Percentiles rank a stretch among this genome's conserved stretches.
Evolutionary conservation across 2,113 vertebrate genomes (phyloP).

Genomic region (Patagioenas fasciata): DNA sequence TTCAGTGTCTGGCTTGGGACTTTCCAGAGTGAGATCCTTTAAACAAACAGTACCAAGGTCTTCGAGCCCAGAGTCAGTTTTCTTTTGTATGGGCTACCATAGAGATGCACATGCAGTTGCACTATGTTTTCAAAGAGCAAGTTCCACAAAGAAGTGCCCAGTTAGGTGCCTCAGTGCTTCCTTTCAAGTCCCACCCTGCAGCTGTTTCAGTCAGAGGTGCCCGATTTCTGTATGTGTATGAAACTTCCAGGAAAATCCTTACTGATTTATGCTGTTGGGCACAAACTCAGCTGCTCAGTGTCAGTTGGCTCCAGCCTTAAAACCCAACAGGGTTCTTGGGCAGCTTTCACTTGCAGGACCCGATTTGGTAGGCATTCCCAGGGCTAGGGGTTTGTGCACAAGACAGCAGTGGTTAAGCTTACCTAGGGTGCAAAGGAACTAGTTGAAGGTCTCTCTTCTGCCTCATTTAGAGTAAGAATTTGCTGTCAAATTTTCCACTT

Average conservation of each 20-base stretch:
- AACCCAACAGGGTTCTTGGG: background rate
- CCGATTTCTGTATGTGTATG: background rate
- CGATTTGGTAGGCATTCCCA: background rate
- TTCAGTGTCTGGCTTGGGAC: background rate
- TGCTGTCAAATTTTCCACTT: background rate
- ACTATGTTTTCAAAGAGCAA: background rate
- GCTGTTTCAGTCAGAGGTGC: background rate
- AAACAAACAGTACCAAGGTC: background rate
- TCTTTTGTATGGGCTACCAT: background rate
- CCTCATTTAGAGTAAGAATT: background rate
- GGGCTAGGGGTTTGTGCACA: background rate
- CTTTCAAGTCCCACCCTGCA: background rate
- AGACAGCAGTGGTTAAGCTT: background rate
- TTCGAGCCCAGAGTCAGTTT: background rate
- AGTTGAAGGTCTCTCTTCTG: background rate
- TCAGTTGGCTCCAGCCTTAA: background rate
- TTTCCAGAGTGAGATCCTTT: background rate
- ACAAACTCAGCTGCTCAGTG: background rate
- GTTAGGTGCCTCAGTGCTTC: background rate
- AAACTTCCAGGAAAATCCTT: background rate
- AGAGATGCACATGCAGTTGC: background rate
- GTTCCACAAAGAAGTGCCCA: background rate
- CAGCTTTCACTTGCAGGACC: background rate
- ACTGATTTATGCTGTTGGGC: background rate
- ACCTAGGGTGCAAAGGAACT: background rate